Conservation (phyloP, 2,113 vertebrate genomes). For the Gorilla gorilla region DNA sequence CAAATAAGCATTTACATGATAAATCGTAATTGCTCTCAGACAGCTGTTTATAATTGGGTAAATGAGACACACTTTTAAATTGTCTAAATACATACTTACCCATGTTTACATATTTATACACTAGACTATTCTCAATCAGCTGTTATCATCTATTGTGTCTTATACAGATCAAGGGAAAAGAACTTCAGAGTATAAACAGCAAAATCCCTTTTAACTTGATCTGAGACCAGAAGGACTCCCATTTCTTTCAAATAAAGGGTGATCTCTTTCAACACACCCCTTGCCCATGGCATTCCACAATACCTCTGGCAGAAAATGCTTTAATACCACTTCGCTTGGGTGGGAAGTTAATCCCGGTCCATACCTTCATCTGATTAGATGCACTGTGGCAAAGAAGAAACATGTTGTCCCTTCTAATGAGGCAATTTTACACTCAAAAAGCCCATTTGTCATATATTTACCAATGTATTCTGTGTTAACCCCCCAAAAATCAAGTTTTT, state of each 20-base stretch:
- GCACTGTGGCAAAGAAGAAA: not conserved
- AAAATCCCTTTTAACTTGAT: conserved; percentile 29
- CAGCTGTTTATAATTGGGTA: conserved; percentile 82
- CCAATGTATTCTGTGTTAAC: not conserved
- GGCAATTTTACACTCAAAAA: not conserved
- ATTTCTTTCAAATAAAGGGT: not conserved
- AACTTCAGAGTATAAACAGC: conserved; percentile 48
- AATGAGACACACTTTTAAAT: conserved; percentile 82
- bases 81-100: conserved; percentile 80
- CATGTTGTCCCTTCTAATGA: not conserved
- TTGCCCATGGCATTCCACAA: not conserved
- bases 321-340: not conserved
- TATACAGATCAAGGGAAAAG: conserved; percentile 40
- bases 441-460: not conserved
- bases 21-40: conserved; percentile 81
- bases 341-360: not conserved
- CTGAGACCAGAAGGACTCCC: not conserved
- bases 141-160: conserved; percentile 70
- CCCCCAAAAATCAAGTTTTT: not conserved
- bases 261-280: not conserved
- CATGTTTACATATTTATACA: conserved; percentile 80
- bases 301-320: conserved; percentile 17
- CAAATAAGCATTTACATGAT: conserved; percentile 82
- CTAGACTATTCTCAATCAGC: conserved; percentile 67
- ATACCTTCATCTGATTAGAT: not conserved